Evolutionary conservation across 2,797 vertebrate species (phyloP), one percentile per base, ranked within the genome.

Genomic region (Aldrovandia affinis): DNA sequence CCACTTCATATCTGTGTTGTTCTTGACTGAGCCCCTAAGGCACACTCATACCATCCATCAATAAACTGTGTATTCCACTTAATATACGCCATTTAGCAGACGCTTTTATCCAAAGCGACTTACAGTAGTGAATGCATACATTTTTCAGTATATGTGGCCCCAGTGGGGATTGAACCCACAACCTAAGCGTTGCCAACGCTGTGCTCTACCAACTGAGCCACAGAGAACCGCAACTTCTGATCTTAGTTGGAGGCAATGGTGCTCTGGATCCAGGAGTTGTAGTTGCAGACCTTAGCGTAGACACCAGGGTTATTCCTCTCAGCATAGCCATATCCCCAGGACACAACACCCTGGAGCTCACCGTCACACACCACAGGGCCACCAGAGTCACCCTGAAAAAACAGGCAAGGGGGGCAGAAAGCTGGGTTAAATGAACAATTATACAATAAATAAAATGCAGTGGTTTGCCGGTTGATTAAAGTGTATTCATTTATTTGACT

Each of bases 241-340:
- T 20, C 82, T 90, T 91, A 96, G 91, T 95, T 93, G 89, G 88
- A 88, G 86, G 87, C 85, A 87, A 96, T 95, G 88, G 93, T 95
- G 89, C 2, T 88, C 22, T 73, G 88, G 47, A 96, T 96, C 95
- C 95, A 96, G 89, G 87, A 79, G 78, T 70, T 91, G 91, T 91
- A 96, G 89, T 93, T 95, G 93, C 95, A 96, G 88, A 96, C 95
- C 88, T 94, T 96, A 85, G 93, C 30, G 73, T 96, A 96, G 83
- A 96, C 95, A 36, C 95, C 95, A 44, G 95, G 95, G 77, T 82
- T 90, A 91, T 95, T 91, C 85, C 28, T 92, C 87, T 92, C 88
- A 84, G 95, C 94, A 39, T 95, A 96, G 84, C 95, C 94, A 0
- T 95, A 93, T 84, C 95, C 96, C 96, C 96, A 96, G 89, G 95